Evolutionary conservation across 2,113 vertebrate genomes (phyloP), one percentile per base, ranked within the genome.

Genomic region (Salvelinus alpinus): DNA sequence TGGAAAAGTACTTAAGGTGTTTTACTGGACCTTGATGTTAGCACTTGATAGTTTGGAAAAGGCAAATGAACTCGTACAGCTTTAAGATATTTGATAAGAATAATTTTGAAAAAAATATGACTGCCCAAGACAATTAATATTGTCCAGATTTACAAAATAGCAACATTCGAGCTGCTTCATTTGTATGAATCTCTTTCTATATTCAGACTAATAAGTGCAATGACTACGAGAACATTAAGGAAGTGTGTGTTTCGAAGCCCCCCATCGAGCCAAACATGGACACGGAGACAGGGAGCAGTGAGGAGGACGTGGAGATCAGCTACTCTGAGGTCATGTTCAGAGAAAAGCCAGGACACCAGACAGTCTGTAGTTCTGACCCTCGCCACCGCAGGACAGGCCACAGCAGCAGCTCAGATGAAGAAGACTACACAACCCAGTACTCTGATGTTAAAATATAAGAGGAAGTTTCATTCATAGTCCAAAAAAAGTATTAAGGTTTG

Each of bases 171-270:
- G 59, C 20, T 9, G 3, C n/a, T 22, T 62, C 2, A 62, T 62
- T n/a, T 62, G 59, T 62, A 5, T 22, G 2, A 57, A 51, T 62
- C 34, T 78, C 4, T 1, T 2, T 60, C 31, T 70, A 44, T 71
- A 76, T 18, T 29, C 44, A 89, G 85, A 60, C 34, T 44, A 24
- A 72, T 5, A 54, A 3, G 2, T 14, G 25, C 66, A 7, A 12
- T 1, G 87, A 90, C 73, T 93, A 93, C 44, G 91, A 90, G 76
- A 93, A 93, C 25, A 0, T 91, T 16, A 48, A 5, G 0, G 5
- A 38, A 27, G 47, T 7, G 3, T 24, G 13, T 34, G 38, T 25
- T 3, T 12, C 20, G 18, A 70, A 14, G 44, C 7, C 3, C 22
- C 6, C 18, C 4, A 16, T 2, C 25, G 12, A 54, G 0, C 6